phyloP scores from a whole-genome alignment of 30 jellyfish, hydroid and myxozoan genomes.

The Kudoa iwatai region DNA sequence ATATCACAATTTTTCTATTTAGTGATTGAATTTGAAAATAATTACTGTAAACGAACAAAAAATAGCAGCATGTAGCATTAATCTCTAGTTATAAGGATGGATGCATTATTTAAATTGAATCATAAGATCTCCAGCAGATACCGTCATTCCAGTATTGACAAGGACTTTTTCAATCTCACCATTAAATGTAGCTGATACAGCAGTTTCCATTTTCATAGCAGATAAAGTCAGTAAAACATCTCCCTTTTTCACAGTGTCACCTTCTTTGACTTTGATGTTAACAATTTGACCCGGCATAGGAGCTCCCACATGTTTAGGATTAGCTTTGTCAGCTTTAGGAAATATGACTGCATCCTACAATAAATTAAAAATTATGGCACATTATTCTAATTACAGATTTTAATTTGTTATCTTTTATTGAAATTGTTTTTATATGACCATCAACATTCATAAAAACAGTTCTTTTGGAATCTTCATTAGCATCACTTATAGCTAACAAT shows the following conservation, averaged over 20 bases:
- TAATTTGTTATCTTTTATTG: conserved; percentile 42
- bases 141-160: conserved; percentile 11
- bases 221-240: conserved; percentile 53
- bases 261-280: conserved; percentile 39
- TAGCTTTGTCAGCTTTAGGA: conserved; percentile 77
- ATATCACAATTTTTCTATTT: no score
- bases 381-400: no score
- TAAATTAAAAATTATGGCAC: no score
- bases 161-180: conserved; percentile 31
- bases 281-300: conserved; percentile 99
- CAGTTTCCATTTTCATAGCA: conserved; percentile 97
- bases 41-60: no score
- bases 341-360: no score
- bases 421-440: conserved; percentile 61
- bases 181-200: conserved; percentile 44
- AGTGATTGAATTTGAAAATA: no score
- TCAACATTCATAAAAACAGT: conserved; percentile 63
- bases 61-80: no score
- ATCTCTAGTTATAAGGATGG: no score
- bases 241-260: conserved; percentile 37
- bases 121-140: conserved; percentile 56
- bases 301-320: conserved; percentile 54
- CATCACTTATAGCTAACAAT: conserved; percentile 79
- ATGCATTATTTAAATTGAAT: conserved; percentile 26
- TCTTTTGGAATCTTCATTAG: conserved; percentile 40